These are phyloP conservation scores for Agriotes lineatus DNA, from an alignment of 2,888 invertebrate genomes.

Conservation along the genomic window DNA sequence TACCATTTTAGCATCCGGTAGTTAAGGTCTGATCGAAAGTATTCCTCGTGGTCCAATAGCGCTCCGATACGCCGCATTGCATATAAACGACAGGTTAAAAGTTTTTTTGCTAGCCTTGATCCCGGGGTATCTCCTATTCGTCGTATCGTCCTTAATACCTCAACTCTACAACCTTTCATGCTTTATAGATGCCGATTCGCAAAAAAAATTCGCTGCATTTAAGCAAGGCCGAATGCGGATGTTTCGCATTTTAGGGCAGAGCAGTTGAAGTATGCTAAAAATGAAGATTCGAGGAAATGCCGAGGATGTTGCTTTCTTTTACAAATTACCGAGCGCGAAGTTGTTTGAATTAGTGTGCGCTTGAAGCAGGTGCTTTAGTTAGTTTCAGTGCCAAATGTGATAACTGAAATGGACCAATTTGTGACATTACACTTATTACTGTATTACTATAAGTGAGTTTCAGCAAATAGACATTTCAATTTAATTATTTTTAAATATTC, in stretches of 20 bases:
- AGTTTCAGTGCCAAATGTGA: too few relatives aligned
- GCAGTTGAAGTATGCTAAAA: too few relatives aligned
- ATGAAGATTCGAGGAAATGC: too few relatives aligned
- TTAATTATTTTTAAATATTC: too few relatives aligned
- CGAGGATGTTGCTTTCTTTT: too few relatives aligned
- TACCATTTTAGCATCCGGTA: constrained; percentile 36
- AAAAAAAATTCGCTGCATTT: constrained; percentile 12
- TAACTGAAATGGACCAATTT: too few relatives aligned
- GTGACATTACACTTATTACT: too few relatives aligned
- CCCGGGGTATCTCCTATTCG: constrained; percentile 23
- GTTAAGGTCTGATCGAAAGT: constrained; percentile 56
- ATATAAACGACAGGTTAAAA: constrained; percentile 57
- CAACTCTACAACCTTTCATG: constrained; percentile 19
- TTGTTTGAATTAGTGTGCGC: too few relatives aligned
- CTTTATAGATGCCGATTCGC: constrained; percentile 16
- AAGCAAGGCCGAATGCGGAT: not conserved
- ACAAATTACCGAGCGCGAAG: too few relatives aligned
- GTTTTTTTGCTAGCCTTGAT: constrained; percentile 39
- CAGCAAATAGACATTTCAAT: too few relatives aligned
- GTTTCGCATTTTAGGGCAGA: not conserved
- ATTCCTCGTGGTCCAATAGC: constrained; percentile 56
- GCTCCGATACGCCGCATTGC: constrained; percentile 53
- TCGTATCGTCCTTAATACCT: constrained; percentile 25
- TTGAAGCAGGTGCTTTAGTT: too few relatives aligned
- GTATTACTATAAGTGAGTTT: too few relatives aligned